These are phyloP conservation scores for Dasyornis broadbenti DNA, from an alignment of 2,113 vertebrate species.

Conservation along the genomic window DNA sequence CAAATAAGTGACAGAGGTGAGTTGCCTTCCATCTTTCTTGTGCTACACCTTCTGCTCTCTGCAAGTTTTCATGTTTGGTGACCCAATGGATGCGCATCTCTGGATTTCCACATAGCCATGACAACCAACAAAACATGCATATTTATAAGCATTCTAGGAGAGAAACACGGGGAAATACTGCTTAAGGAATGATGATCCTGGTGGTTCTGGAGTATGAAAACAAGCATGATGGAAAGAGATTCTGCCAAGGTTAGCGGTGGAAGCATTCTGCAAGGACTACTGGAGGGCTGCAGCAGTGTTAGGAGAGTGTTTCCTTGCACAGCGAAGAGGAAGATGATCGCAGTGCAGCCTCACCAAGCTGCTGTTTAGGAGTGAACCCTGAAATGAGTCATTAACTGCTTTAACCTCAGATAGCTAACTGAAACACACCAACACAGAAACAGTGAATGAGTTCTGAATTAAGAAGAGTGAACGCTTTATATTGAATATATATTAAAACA, in stretches of 20 bases:
- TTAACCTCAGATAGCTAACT: background rate
- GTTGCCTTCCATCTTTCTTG: background rate
- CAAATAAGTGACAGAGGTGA: background rate
- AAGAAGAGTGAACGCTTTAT: background rate
- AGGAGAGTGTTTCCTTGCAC: background rate
- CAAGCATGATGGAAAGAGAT: background rate
- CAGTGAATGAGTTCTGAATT: background rate
- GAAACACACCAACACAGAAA: background rate
- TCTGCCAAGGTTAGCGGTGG: background rate
- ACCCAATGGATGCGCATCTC: background rate
- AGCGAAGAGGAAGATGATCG: background rate
- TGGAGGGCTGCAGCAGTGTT: background rate
- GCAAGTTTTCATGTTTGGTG: background rate
- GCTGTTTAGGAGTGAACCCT: background rate
- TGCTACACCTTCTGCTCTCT: background rate
- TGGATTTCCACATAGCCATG: background rate
- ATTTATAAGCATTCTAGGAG: background rate
- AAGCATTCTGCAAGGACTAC: background rate
- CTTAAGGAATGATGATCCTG: background rate
- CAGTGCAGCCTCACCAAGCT: background rate
- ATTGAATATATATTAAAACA: background rate
- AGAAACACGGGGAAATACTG: fast-evolving
- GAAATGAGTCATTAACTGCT: background rate
- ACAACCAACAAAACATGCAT: background rate
- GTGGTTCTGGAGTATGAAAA: background rate